A percentile compares a stretch with the other conserved stretches of the same genome.
Conservation (phyloP, 2,797 vertebrate species). For the Spheniscus humboldti region DNA sequence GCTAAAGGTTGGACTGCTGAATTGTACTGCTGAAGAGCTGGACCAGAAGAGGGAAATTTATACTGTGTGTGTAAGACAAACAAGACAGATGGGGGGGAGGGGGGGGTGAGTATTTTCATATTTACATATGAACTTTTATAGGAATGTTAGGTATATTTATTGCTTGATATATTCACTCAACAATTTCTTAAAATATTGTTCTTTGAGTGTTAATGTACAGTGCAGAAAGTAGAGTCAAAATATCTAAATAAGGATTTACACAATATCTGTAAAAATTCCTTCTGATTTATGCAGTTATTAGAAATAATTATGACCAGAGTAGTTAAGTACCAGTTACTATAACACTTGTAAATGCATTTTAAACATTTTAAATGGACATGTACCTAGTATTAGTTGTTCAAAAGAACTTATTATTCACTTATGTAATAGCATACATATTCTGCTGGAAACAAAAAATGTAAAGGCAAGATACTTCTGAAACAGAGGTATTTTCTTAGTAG, state of each 20-base stretch:
- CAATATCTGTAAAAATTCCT: not conserved
- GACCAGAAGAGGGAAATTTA: not conserved
- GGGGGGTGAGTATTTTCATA: not conserved
- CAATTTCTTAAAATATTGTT: not conserved
- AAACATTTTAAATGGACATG: not conserved
- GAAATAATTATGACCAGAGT: not conserved
- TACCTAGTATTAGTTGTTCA: not conserved
- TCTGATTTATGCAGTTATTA: not conserved
- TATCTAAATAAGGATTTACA: not conserved
- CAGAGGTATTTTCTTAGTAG: not conserved
- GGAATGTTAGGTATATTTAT: not conserved
- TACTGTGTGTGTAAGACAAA: not conserved
- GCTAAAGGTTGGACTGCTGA: not conserved
- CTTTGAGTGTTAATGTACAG: not conserved
- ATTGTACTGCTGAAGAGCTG: not conserved
- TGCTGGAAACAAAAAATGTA: not conserved
- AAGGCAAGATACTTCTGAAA: not conserved
- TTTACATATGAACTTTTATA: not conserved
- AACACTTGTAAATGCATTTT: not conserved
- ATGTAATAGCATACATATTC: not conserved
- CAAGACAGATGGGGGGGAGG: not conserved
- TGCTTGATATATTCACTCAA: not conserved
- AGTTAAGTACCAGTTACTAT: not conserved
- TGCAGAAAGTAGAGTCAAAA: not conserved
- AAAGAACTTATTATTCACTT: not conserved